Percentiles rank a stretch among this genome's conserved stretches.
phyloP scores from a whole-genome alignment of 2,888 invertebrate genomes.

The Cataglyphis cursor region DNA sequence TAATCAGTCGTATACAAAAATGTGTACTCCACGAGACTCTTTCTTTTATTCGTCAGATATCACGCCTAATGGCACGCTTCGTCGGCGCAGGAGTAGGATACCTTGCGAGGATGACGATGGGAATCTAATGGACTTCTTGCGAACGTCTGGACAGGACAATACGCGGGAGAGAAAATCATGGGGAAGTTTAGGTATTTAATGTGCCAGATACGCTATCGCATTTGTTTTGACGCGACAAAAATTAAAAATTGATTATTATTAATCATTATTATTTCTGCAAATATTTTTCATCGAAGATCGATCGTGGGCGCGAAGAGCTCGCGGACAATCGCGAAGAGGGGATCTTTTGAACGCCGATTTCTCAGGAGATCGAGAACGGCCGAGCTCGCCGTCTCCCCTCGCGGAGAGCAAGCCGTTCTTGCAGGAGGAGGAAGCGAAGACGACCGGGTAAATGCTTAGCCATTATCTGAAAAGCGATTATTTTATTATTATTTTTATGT shows the following conservation, averaged over 20 bases:
- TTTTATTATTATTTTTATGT: background rate
- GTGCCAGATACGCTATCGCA: background rate
- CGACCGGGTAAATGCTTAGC: slow-evolving; percentile 87
- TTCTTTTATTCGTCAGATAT: slow-evolving; percentile 89
- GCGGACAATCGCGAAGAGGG: slow-evolving; percentile 93
- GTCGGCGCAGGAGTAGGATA: slow-evolving; percentile 93
- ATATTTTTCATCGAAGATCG: slow-evolving; percentile 89
- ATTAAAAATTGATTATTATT: background rate
- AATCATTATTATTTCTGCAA: background rate
- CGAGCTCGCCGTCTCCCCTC: slow-evolving; percentile 90
- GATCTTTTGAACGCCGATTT: slow-evolving; percentile 92
- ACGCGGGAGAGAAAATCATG: slow-evolving; percentile 93
- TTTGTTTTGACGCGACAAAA: background rate
- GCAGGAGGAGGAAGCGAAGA: slow-evolving; percentile 88
- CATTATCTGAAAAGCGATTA: background rate
- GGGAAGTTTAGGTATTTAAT: slow-evolving; percentile 92
- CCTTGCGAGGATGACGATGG: slow-evolving; percentile 94
- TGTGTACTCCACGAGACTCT: background rate
- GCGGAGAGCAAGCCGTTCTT: slow-evolving; percentile 88
- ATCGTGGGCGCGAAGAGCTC: slow-evolving; percentile 94
- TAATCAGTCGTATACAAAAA: background rate
- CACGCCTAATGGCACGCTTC: slow-evolving; percentile 95
- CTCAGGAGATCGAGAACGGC: slow-evolving; percentile 91
- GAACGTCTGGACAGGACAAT: slow-evolving; percentile 92
- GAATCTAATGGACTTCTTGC: slow-evolving; percentile 94